Conservation (phyloP, 1,140 invertebrate species). For the Zelostemma sp. region DNA sequence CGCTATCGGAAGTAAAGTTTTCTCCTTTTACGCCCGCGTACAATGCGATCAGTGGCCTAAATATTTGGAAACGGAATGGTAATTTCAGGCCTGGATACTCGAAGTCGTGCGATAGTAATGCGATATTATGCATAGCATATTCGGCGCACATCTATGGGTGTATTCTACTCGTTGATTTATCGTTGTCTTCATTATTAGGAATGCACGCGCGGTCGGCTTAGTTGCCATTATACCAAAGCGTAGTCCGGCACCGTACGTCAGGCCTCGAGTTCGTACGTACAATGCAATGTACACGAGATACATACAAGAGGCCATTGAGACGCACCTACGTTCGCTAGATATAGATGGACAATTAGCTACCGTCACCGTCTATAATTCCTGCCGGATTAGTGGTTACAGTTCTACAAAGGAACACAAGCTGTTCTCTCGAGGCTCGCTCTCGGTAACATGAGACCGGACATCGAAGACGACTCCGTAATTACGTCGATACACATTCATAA, state of each 20-base stretch:
- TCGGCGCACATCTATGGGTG: constrained; percentile 69
- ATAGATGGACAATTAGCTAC: constrained; percentile 70
- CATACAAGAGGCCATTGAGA: constrained; percentile 66
- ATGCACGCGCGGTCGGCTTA: constrained; percentile 63
- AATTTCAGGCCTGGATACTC: constrained; percentile 29
- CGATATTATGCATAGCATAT: constrained; percentile 71
- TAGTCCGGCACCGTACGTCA: constrained; percentile 55
- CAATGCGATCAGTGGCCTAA: background rate
- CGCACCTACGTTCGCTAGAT: constrained; percentile 63
- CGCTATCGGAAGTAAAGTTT: background rate
- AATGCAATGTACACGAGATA: constrained; percentile 61
- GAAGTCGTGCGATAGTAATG: constrained; percentile 64
- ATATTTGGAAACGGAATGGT: background rate
- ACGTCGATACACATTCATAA: constrained; percentile 37
- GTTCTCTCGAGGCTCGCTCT: constrained; percentile 38
- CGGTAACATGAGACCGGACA: constrained; percentile 41
- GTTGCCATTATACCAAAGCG: constrained; percentile 62
- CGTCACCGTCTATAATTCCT: constrained; percentile 59
- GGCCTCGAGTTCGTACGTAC: constrained; percentile 51
- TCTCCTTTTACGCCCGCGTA: background rate
- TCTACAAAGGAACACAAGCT: constrained; percentile 47
- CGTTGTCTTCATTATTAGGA: constrained; percentile 72
- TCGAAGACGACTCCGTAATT: constrained; percentile 36
- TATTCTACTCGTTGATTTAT: constrained; percentile 71
- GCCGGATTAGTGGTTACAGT: constrained; percentile 45